phyloP scores from a whole-genome alignment of 2,888 invertebrate species.

The Pyrochroa serraticornis region DNA sequence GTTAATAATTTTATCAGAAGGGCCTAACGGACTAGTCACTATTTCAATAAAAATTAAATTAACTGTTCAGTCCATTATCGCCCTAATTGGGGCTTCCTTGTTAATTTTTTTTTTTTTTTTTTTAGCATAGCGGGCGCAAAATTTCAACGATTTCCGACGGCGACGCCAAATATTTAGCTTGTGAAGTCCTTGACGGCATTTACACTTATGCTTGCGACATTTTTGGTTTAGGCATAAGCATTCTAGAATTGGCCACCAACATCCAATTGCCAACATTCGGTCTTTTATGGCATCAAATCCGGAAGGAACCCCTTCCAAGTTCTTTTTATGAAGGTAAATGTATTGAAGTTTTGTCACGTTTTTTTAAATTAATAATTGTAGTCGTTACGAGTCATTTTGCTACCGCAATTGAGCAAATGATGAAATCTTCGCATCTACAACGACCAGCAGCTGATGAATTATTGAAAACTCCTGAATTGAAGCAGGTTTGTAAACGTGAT shows the following conservation, averaged over 20 bases:
- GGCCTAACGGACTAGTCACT: too few species aligned
- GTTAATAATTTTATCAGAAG: conserved; percentile 45
- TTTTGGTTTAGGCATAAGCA: conserved; percentile 75
- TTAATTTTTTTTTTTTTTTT: conserved; percentile 8
- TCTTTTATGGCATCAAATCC: conserved; percentile 66
- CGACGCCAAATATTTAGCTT: conserved; percentile 77
- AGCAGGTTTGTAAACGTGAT: conserved; percentile 36
- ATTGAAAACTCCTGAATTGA: conserved; percentile 33
- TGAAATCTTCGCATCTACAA: conserved; percentile 30
- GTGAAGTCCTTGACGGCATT: conserved; percentile 67
- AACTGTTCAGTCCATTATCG: too few species aligned
- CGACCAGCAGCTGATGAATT: conserved; percentile 41
- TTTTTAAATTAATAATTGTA: conserved; percentile 2
- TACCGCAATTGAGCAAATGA: conserved; percentile 40
- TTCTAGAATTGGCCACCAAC: conserved; percentile 73
- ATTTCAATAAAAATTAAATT: too few species aligned
- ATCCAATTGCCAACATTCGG: conserved; percentile 73
- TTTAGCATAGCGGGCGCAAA: conserved; percentile 56
- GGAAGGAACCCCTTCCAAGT: conserved; percentile 36
- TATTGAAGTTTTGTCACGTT: neutral
- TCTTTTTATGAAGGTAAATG: conserved; percentile 40
- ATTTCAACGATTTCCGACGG: conserved; percentile 66
- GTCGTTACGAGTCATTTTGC: conserved; percentile 13
- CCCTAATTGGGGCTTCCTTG: too few species aligned
- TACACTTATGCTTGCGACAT: conserved; percentile 76